Conservation (phyloP, 2,797 vertebrate species). For the Lepidocolaptes lacrymiger region DNA sequence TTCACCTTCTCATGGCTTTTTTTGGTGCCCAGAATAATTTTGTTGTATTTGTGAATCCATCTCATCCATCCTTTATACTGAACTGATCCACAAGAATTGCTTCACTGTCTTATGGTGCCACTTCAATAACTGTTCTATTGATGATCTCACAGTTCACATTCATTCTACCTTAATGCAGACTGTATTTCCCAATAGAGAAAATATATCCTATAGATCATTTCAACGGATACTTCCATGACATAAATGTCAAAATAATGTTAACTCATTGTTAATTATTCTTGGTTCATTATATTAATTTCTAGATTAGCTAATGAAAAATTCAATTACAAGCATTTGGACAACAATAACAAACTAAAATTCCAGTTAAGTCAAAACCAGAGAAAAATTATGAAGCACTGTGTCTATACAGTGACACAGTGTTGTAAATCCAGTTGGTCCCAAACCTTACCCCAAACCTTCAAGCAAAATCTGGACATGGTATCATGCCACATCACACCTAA, state of each 20-base stretch:
- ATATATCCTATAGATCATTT: background rate
- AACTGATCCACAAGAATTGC: background rate
- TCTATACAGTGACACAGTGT: fast-evolving
- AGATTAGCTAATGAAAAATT: background rate
- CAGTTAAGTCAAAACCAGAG: background rate
- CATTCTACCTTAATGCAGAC: background rate
- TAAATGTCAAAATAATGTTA: background rate
- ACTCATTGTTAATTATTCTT: background rate
- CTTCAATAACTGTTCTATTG: background rate
- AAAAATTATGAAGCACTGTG: background rate
- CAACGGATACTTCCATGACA: background rate
- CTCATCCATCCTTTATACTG: background rate
- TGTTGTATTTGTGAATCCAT: background rate
- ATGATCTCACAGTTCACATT: background rate
- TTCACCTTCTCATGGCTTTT: background rate
- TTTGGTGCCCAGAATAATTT: background rate
- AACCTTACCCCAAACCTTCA: background rate
- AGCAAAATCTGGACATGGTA: background rate
- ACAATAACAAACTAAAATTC: background rate
- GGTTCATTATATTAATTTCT: background rate
- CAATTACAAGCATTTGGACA: background rate
- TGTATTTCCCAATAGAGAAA: background rate
- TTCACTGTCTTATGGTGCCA: background rate
- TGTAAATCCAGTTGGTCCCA: background rate
- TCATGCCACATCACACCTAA: background rate